These are phyloP conservation scores for Panulirus ornatus DNA, from an alignment of 1,140 invertebrate genomes.

Conservation along the genomic window DNA sequence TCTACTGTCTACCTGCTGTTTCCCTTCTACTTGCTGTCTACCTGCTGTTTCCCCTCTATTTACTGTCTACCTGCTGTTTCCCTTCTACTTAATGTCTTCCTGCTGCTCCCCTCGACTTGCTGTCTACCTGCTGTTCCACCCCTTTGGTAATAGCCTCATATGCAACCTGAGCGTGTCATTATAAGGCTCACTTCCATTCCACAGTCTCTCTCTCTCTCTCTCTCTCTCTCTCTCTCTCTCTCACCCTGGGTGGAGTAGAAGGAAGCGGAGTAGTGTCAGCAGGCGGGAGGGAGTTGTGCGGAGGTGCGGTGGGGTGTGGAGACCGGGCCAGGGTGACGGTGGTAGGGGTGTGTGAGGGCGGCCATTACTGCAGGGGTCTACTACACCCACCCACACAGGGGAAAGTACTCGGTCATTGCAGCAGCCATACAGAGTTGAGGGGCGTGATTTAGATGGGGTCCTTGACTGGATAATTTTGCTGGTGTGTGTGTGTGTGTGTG, in stretches of 20 bases:
- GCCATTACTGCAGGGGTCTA: neutral
- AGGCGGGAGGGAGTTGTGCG: neutral
- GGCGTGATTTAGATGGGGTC: conserved; percentile 21
- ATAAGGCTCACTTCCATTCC: neutral
- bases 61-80: neutral
- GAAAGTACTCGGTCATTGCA: neutral
- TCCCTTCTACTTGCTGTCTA: neutral
- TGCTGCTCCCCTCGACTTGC: neutral
- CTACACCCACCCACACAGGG: neutral
- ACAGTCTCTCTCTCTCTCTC: too few relatives aligned
- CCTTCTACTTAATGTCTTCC: neutral
- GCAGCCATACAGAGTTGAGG: conserved; percentile 6
- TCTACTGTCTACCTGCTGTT: neutral
- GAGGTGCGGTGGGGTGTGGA: neutral
- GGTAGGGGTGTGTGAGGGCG: neutral
- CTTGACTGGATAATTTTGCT: conserved; percentile 38
- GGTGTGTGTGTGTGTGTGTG: too few relatives aligned
- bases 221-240: too few relatives aligned
- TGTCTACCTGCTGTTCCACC: neutral
- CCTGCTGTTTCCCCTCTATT: neutral
- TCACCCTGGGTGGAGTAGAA: too few relatives aligned
- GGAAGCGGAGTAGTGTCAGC: neutral
- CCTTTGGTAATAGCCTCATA: conserved; percentile 13
- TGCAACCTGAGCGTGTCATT: conserved; percentile 37
- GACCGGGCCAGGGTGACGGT: neutral